Base-by-base conservation (phyloP, 2,113 vertebrate genomes). In the Rhizomys pruinosus region DNA sequence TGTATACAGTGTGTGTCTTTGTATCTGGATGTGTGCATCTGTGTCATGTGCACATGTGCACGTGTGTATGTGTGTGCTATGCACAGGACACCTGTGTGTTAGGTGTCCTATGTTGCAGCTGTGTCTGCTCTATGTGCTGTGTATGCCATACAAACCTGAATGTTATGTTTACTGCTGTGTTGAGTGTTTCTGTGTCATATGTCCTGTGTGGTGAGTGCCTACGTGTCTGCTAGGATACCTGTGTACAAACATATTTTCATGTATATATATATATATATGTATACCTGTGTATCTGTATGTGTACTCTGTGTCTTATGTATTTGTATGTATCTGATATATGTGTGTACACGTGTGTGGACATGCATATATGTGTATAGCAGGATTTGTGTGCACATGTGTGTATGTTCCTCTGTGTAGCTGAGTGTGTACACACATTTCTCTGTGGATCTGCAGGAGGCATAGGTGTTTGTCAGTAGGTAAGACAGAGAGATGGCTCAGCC, bases 201-300 rank as follows among this genome's bases (percentile, higher is more conserved):
- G 32, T 42, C 12, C 17, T 12, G 15, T 34, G 34, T 42, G 44
- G 73, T 5, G 29, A 69, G 66, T 39, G 68, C 44, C 42, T 61
- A 37, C 79, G 25, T 34, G 34, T 16, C 44, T 27, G 11, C 4
- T 37, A 57, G 16, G 59, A 39, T 42, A 63, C 63, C 23, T 42
- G 47, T 52, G 47, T n/a, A n/a, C n/a, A n/a, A n/a, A n/a, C n/a
- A n/a, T n/a, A n/a, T n/a, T n/a, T n/a, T n/a, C n/a, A n/a, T 47
- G 25, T 63, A 16, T 12, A 47, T 34, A 47, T 17, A 8, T 44
- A 0, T 7, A 16, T 17, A 19, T 25, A 16, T 47, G 22, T 11
- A 37, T 37, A 20, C 0, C 2, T 0, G 13, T 3, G 34, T 25
- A 27, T 2, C 23, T n/a, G 9, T 19, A 22, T 34, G 47, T 34